Evolutionary conservation across 2,797 vertebrate species (phyloP).

Genomic region (Sciurus carolinensis): DNA sequence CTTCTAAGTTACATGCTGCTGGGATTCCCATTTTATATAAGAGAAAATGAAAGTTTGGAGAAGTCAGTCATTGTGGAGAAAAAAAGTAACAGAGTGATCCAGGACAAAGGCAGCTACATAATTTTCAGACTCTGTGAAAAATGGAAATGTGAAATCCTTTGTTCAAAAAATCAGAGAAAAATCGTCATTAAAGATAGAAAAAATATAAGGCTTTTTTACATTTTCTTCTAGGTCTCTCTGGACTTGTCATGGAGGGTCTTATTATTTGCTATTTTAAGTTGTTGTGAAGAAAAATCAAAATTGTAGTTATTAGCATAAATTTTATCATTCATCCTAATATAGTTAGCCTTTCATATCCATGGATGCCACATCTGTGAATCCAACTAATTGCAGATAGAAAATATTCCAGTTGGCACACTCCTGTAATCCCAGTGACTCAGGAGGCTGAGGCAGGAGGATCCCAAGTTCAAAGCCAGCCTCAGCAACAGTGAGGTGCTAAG

Average conservation of each 20-base stretch:
- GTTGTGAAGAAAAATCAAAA: constrained; percentile 37
- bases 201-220: background rate
- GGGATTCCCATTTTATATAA: background rate
- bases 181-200: background rate
- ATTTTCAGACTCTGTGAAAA: background rate
- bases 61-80: background rate
- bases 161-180: background rate
- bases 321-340: background rate
- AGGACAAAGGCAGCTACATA: background rate
- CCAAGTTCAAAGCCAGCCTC: no score
- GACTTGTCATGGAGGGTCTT: background rate
- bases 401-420: no score
- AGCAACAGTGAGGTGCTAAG: no score
- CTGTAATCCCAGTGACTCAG: no score
- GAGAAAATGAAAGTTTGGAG: background rate
- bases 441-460: no score
- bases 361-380: background rate
- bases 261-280: background rate
- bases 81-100: background rate
- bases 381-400: background rate
- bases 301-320: background rate
- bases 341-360: background rate
- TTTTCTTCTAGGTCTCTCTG: background rate
- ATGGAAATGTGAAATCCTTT: background rate
- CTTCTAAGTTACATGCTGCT: background rate